These are phyloP conservation scores for Carposina sasakii DNA, from an alignment of 1,140 invertebrate species.

Conservation along the genomic window DNA sequence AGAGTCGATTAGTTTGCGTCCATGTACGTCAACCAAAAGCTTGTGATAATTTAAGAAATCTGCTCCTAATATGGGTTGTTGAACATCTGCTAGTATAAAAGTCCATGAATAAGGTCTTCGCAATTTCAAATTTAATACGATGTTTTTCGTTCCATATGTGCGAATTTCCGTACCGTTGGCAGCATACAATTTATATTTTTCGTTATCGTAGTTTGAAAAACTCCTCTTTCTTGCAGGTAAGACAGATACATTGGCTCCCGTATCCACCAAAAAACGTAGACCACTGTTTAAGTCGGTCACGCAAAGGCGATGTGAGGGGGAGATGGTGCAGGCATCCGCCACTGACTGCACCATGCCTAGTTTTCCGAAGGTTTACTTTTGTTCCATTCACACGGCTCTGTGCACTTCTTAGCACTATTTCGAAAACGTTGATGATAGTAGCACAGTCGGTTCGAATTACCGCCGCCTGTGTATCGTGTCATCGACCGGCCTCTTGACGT, in stretches of 20 bases:
- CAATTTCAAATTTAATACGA: constrained; percentile 23
- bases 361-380: background rate
- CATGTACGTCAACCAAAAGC: constrained; percentile 14
- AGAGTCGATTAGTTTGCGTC: constrained; percentile 3
- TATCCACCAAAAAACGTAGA: constrained; percentile 14
- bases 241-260: constrained; percentile 1
- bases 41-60: constrained; percentile 23
- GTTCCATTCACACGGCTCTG: background rate
- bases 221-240: constrained; percentile 1
- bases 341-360: background rate
- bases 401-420: background rate
- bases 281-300: constrained; percentile 21
- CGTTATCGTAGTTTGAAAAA: background rate
- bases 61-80: constrained; percentile 28
- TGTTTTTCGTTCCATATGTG: constrained; percentile 16
- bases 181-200: constrained; percentile 4
- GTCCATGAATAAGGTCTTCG: constrained; percentile 19
- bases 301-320: constrained; percentile 14
- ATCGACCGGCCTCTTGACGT: background rate
- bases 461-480: background rate
- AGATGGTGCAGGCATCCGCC: background rate
- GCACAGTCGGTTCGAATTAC: background rate
- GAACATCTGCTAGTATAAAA: constrained; percentile 27
- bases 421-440: background rate
- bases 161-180: constrained; percentile 20